Percentiles rank a stretch among this genome's conserved stretches.
These are phyloP conservation scores for Polyploca ridens DNA, from an alignment of 2,888 invertebrate species.

Conservation along the genomic window DNA sequence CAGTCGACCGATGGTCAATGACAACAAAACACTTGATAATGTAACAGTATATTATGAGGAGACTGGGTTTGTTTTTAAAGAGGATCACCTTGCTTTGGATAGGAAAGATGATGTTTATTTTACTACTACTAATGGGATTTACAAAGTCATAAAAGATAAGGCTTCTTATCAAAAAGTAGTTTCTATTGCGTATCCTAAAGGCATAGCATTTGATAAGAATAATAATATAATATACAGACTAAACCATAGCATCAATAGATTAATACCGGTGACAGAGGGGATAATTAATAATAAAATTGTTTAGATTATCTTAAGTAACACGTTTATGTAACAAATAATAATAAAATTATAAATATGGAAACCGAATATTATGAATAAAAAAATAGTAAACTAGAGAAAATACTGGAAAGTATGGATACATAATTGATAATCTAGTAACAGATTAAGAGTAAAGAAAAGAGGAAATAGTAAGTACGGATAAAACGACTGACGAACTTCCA, in stretches of 20 bases:
- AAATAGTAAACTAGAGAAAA: too few species aligned
- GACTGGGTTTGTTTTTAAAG: neutral
- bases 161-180: neutral
- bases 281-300: neutral
- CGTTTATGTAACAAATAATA: too few species aligned
- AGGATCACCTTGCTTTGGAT: neutral
- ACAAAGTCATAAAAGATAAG: neutral
- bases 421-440: too few species aligned
- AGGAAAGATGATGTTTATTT: neutral
- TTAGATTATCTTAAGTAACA: neutral
- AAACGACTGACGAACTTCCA: too few species aligned
- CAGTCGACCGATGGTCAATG: neutral
- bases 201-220: neutral
- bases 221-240: neutral
- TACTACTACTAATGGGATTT: neutral
- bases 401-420: too few species aligned
- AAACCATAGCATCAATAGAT: neutral
- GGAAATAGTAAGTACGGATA: too few species aligned
- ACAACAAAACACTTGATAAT: neutral
- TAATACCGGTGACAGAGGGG: neutral
- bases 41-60: neutral
- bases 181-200: neutral
- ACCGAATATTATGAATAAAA: too few species aligned
- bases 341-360: too few species aligned
- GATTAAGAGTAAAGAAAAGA: too few species aligned